A percentile compares a stretch with the other conserved stretches of the same genome.
These are phyloP conservation scores for Lycocorax pyrrhopterus DNA, from an alignment of 2,113 vertebrate species.

Conservation along the genomic window DNA sequence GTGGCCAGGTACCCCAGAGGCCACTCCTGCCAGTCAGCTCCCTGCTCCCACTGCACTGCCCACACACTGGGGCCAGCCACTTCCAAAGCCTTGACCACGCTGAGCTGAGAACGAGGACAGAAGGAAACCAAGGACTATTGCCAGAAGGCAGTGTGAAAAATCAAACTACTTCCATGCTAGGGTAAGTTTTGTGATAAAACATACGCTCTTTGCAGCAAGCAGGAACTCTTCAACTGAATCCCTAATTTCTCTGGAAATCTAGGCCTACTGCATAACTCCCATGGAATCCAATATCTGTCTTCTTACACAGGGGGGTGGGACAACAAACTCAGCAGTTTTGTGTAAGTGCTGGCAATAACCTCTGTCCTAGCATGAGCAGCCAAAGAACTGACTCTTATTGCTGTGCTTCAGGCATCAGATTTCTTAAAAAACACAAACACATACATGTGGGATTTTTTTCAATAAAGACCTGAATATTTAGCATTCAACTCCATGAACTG, in stretches of 20 bases:
- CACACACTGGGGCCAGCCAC: not conserved
- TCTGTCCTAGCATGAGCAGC: not conserved
- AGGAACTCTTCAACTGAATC: not conserved
- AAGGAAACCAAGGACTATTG: not conserved
- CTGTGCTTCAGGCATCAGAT: not conserved
- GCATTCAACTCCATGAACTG: not conserved
- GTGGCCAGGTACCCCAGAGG: not conserved
- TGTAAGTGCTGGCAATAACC: not conserved
- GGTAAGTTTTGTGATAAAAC: not conserved
- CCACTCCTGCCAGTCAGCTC: not conserved
- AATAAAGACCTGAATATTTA: not conserved
- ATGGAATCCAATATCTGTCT: not conserved
- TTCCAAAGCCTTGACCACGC: not conserved
- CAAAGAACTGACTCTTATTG: not conserved
- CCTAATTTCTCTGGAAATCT: not conserved
- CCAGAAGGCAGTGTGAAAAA: not conserved
- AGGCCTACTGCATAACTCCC: not conserved
- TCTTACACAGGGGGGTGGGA: not conserved
- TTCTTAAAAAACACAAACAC: not conserved
- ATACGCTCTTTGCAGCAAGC: not conserved
- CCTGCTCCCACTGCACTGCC: not conserved
- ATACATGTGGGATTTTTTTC: not conserved
- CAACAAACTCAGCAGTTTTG: not conserved
- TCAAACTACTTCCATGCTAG: not conserved
- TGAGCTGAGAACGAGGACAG: accelerated